phyloP scores from a whole-genome alignment of 2,888 invertebrate genomes.

The Acrocyrtus sp. region DNA sequence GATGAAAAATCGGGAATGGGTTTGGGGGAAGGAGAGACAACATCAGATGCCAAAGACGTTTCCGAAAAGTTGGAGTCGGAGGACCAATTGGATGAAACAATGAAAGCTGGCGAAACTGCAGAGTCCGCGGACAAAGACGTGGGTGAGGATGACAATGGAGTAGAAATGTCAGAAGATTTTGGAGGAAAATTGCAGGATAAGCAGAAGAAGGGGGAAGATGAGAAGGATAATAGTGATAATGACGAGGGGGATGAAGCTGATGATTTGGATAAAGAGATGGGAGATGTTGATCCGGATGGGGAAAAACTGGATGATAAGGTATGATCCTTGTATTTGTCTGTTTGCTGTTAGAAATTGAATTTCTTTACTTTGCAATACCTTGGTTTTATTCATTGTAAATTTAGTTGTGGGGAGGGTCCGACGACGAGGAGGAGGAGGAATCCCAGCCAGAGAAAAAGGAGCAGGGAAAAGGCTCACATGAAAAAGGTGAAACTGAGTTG shows the following conservation, averaged over 20 bases:
- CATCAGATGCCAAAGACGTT: constrained; percentile 86
- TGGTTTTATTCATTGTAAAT: constrained; percentile 34
- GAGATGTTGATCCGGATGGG: constrained; percentile 88
- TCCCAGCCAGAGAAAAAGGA: constrained; percentile 69
- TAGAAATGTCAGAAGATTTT: constrained; percentile 97
- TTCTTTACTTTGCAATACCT: no score
- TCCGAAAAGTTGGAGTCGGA: constrained; percentile 92
- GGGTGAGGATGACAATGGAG: constrained; percentile 86
- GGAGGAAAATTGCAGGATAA: constrained; percentile 87
- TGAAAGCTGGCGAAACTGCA: constrained; percentile 80
- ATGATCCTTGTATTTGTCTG: constrained; percentile 6
- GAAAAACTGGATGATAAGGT: constrained; percentile 74
- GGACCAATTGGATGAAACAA: constrained; percentile 93
- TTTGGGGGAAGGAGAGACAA: constrained; percentile 84
- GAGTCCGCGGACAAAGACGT: constrained; percentile 75
- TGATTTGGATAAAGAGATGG: constrained; percentile 95
- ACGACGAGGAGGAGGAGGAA: constrained; percentile 81
- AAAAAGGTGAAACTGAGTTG: constrained; percentile 71
- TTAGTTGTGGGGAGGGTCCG: constrained; percentile 72
- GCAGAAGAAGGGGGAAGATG: constrained; percentile 73
- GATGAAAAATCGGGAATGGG: constrained; percentile 78
- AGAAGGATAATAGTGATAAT: constrained; percentile 69
- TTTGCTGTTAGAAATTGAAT: not conserved
- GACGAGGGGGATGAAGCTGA: constrained; percentile 80
- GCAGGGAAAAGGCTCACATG: constrained; percentile 63